Evolutionary conservation across 2,888 invertebrate genomes (phyloP).

Genomic region (Leptinotarsa juncta): DNA sequence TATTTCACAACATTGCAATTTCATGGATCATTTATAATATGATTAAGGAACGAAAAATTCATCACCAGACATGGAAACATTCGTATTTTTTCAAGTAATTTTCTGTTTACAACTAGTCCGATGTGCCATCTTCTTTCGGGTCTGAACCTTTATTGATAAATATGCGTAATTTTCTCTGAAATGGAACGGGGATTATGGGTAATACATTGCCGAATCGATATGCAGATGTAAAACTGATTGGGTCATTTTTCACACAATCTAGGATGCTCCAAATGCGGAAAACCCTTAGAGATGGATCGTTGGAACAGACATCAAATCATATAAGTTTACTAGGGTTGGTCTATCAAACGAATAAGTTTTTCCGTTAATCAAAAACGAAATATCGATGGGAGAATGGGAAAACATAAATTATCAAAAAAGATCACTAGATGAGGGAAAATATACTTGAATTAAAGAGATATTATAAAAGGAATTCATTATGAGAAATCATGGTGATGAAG

Average conservation of each 20-base stretch:
- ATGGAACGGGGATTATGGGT: not conserved
- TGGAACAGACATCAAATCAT: not conserved
- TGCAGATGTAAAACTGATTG: constrained; percentile 14
- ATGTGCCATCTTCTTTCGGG: not conserved
- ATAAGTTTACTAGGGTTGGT: not conserved
- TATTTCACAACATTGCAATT: no score
- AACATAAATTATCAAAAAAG: no score
- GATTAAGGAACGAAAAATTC: no score
- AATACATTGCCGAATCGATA: not conserved
- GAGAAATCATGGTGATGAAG: no score
- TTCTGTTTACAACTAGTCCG: not conserved
- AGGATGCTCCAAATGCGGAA: not conserved
- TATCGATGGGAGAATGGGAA: not conserved
- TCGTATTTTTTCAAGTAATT: no score
- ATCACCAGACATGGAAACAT: no score
- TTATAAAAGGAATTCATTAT: no score
- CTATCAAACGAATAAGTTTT: not conserved
- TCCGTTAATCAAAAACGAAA: not conserved
- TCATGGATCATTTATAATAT: no score
- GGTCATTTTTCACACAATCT: not conserved
- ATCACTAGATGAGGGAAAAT: no score
- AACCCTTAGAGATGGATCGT: not conserved
- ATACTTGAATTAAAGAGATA: no score
- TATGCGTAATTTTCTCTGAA: not conserved
- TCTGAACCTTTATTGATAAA: not conserved